phyloP scores from a whole-genome alignment of 92 coral and sea anemone genomes.

The Porites divaricata region DNA sequence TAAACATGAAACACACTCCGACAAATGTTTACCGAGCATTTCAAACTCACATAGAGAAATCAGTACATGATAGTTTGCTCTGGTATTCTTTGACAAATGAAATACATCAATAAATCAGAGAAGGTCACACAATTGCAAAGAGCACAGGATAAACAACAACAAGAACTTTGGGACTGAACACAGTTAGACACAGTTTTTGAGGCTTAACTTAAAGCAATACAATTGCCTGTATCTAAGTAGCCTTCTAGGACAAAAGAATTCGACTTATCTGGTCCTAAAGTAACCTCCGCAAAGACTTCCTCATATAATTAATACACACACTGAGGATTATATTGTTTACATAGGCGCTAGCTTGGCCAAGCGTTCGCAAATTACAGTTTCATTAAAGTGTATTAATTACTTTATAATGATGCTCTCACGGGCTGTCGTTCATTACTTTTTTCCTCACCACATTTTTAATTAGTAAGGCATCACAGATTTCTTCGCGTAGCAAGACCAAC shows the following conservation, averaged over 20 bases:
- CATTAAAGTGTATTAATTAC: slow-evolving; percentile 13
- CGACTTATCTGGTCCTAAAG: neutral
- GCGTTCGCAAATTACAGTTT: slow-evolving; percentile 3
- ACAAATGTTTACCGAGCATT: neutral
- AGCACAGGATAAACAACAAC: neutral
- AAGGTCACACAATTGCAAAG: no score
- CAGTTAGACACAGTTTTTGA: neutral
- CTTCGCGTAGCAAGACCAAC: no score
- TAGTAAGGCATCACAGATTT: no score
- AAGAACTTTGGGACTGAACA: neutral
- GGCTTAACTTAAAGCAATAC: neutral
- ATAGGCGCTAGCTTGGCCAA: neutral
- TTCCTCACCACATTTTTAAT: no score
- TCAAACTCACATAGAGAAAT: neutral
- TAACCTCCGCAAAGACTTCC: neutral
- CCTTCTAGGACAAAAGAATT: neutral
- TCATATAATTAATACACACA: neutral
- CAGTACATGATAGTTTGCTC: neutral
- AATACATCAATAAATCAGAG: neutral
- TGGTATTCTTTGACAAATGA: slow-evolving; percentile 37
- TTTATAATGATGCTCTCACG: neutral
- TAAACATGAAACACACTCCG: neutral
- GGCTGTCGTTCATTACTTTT: no score
- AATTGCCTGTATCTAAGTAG: neutral
- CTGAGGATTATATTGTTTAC: slow-evolving; percentile 13